These are phyloP conservation scores for Melierax canorus DNA, from an alignment of 2,113 vertebrate genomes.

Conservation along the genomic window DNA sequence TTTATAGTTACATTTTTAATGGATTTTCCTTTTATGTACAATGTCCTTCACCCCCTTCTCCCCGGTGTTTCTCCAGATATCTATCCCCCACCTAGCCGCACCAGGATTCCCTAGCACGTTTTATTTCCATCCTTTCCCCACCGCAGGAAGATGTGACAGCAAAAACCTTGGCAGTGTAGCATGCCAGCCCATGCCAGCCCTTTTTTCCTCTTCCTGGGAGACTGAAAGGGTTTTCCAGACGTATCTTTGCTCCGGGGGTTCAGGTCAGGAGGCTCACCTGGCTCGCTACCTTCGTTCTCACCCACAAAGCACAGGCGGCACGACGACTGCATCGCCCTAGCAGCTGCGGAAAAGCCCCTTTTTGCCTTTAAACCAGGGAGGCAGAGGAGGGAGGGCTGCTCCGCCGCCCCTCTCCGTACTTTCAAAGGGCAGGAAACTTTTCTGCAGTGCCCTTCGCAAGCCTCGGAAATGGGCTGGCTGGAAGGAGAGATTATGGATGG, in stretches of 20 bases:
- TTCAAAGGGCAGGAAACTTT: neutral
- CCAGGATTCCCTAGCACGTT: neutral
- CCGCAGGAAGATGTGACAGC: neutral
- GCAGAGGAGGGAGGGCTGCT: neutral
- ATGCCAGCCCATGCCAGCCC: neutral
- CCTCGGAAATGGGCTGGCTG: neutral
- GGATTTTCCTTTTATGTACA: neutral
- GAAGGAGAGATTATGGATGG: neutral
- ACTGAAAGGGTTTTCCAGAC: neutral
- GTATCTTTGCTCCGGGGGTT: neutral
- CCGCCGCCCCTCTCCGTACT: rapidly evolving
- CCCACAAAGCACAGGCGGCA: rapidly evolving
- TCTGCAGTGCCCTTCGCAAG: neutral
- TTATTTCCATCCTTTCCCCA: neutral
- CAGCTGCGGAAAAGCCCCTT: neutral
- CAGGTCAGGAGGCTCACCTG: neutral
- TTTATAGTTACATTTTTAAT: slow-evolving; percentile 10
- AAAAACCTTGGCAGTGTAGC: neutral
- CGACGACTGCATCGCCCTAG: neutral
- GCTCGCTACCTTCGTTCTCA: neutral
- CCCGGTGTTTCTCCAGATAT: neutral
- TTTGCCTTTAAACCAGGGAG: neutral
- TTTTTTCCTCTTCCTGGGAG: neutral
- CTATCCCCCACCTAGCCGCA: neutral
- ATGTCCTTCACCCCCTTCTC: neutral